Evolutionary conservation across 1,140 invertebrate genomes (phyloP).

Genomic region (Hylaeus anthracinus): DNA sequence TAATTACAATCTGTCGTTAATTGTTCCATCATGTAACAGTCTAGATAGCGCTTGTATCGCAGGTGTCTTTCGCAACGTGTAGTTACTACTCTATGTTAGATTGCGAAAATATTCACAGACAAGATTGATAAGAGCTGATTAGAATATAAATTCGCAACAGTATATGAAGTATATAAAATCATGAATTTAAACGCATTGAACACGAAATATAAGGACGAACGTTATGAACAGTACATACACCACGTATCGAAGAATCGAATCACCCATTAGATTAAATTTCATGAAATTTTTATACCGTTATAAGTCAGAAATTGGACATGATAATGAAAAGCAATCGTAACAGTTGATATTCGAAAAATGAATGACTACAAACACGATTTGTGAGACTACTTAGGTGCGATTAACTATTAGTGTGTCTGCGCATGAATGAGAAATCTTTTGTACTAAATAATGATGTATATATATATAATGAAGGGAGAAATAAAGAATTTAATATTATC

Average conservation of each 20-base stretch:
- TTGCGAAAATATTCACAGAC: constrained; percentile 22
- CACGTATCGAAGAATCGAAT: constrained; percentile 33
- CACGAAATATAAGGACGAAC: neutral
- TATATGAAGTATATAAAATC: neutral
- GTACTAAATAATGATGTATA: constrained; percentile 65
- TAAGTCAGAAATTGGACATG: neutral
- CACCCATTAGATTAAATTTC: constrained; percentile 29
- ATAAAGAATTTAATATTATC: constrained; percentile 67
- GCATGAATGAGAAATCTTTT: constrained; percentile 57
- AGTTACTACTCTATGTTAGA: neutral
- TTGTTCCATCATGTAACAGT: neutral
- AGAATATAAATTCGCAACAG: neutral
- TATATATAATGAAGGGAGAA: constrained; percentile 60
- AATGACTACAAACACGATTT: constrained; percentile 10
- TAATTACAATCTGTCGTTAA: neutral
- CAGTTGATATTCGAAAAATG: constrained; percentile 4
- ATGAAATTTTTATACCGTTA: constrained; percentile 31
- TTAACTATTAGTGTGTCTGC: neutral
- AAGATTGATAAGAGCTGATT: neutral
- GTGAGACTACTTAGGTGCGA: constrained; percentile 3
- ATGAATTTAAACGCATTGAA: neutral
- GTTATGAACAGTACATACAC: neutral
- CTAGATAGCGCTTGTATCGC: neutral
- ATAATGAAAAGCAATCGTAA: constrained; percentile 10
- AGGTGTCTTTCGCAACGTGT: neutral